Evolutionary conservation across 2,797 vertebrate species (phyloP), one percentile per base, ranked within the genome.

Genomic region (Ispidina lecontei): DNA sequence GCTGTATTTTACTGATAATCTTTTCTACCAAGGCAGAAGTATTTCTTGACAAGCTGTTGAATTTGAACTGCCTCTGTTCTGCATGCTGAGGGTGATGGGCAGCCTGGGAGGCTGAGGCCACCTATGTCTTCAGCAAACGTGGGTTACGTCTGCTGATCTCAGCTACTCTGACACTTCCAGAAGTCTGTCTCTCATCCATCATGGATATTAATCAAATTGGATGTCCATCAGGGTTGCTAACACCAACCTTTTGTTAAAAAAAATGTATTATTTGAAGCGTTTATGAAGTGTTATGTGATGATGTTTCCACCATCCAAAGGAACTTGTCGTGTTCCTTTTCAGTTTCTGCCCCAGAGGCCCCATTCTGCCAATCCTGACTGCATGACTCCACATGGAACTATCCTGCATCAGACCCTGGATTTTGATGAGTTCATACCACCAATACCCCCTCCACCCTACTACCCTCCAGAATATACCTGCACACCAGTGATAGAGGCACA

Each of bases 351-450:
- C 0, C 99, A 99, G 97, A 98, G 99, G 96, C 98, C 98, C 0
- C 98, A 98, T 71, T 97, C 98, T 14, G 60, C 98, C 63, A 98
- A 98, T 26, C 96, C 98, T 0, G 98, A 99, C 97, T 99, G 99
- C 60, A 97, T 99, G 98, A 99, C 98, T 15, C 98, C 99, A 3
- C 99, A 98, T 3, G 98, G 99, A 85, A 98, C 99, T 37, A 98
- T 99, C 74, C 98, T 99, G 76, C 99, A 99, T 95, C 99, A 99
- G 75, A 99, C 98, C 3, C 79, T 99, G 98, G 99, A 99, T 96
- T 99, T 99, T 26, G 99, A 99, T 29, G 99, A 99, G 97, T 99
- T 99, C 90, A 98, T 99, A 56, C 98, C 99, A 18, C 99, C 99
- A 6, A 99, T 99, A 31, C 99, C 99, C 0, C 99, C 99, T 15